These are phyloP conservation scores for Leucophenga varia DNA, from an alignment of 1,140 invertebrate species.

Conservation along the genomic window DNA sequence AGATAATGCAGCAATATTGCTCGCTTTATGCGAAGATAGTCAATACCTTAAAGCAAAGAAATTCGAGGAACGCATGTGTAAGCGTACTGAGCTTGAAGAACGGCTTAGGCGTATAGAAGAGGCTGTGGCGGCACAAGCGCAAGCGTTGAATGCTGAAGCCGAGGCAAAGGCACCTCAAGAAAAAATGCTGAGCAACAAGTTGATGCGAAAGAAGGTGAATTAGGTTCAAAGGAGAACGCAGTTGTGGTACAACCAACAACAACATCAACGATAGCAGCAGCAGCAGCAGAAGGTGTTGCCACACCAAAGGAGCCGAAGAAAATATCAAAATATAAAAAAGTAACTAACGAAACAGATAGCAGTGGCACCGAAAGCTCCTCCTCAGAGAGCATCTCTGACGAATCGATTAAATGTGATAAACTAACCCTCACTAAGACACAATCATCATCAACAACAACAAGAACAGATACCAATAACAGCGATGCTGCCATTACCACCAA, in stretches of 20 bases:
- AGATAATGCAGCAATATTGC: slow-evolving; percentile 48
- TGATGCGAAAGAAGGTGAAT: slow-evolving; percentile 11
- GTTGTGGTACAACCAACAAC: slow-evolving; percentile 6
- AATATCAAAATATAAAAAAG: slow-evolving; percentile 48
- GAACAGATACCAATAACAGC: too few species aligned
- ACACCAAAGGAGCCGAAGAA: slow-evolving; percentile 31
- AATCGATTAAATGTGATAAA: slow-evolving; percentile 21
- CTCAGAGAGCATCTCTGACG: slow-evolving; percentile 46
- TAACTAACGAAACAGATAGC: slow-evolving; percentile 43
- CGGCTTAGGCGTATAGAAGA: slow-evolving; percentile 76
- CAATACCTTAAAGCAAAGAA: slow-evolving; percentile 58
- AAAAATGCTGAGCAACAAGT: background rate
- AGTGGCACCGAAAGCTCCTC: slow-evolving; percentile 20
- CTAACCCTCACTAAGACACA: too few species aligned
- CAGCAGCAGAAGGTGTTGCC: background rate
- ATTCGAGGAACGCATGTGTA: slow-evolving; percentile 70
- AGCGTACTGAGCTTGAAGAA: slow-evolving; percentile 77
- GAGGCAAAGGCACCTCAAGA: slow-evolving; percentile 22
- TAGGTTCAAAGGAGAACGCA: too few species aligned
- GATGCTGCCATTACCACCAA: too few species aligned
- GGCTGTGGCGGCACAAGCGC: slow-evolving; percentile 61
- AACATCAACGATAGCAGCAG: slow-evolving; percentile 3
- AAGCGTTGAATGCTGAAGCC: too few species aligned
- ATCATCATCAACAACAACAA: too few species aligned
- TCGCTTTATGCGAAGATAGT: slow-evolving; percentile 55